Evolutionary conservation across 1,140 invertebrate genomes (phyloP), one percentile per base, ranked within the genome.

Genomic region (Solenopsis fugax): DNA sequence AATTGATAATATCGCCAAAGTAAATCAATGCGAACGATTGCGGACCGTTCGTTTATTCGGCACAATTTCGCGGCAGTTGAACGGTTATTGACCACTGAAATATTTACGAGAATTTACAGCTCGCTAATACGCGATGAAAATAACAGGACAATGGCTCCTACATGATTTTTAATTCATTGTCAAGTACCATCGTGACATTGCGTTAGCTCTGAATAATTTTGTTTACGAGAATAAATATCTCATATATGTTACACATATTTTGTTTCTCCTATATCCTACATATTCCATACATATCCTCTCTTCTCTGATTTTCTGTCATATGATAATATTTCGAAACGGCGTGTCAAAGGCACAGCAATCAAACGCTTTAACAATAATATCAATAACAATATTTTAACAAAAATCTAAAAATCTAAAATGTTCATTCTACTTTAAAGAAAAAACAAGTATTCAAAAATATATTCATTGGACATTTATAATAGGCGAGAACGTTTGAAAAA

Each of bases 1-100:
- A 86, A 86, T 82, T 82, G 77, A 71, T 86, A 86, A 86, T 86
- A 82, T 82, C 64, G 52, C 65, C 5, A 69, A 71, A 67, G 65
- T 71, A 86, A 82, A 86, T 86, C 69, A 82, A 86, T 52, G 60
- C 45, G 56, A 80, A 65, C 24, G 62, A 86, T 29, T 62, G 65
- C 54, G 37, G 45, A 41, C 6, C 85, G 65, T 82, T 12, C 45
- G 78, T 86, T 86, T 86, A 72, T 82, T 71, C 65, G 77, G 52
- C 54, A 81, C 65, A 86, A 86, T 81, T 86, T 60, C 48, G 24
- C 41, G 48, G 64, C 41, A 77, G 58, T 71, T 82, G 67, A 73
- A 82, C 34, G 69, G 29, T 48, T 75, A 84, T 84, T 60, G 69
- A 75, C 54, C 69, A 54, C 24, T 84, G 69, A 60, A 84, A 84